A percentile compares a stretch with the other conserved stretches of the same genome.
phyloP scores from a whole-genome alignment of 2,888 invertebrate species.

The Nymphalis urticae region DNA sequence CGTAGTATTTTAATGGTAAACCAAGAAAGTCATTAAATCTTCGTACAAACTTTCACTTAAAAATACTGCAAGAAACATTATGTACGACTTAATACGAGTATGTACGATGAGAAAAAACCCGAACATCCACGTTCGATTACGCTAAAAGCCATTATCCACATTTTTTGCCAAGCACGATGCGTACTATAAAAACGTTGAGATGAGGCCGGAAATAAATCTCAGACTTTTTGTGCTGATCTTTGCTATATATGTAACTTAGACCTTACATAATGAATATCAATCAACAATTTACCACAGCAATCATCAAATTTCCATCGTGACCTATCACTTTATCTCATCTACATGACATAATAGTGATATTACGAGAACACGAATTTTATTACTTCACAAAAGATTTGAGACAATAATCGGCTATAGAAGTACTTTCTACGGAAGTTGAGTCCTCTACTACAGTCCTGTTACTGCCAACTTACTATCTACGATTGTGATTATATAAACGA shows the following conservation, averaged over 20 bases:
- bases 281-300: not conserved
- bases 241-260: not conserved
- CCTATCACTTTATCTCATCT: not conserved
- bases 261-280: constrained; percentile 5
- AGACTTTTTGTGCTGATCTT: too few species aligned
- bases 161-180: too few species aligned
- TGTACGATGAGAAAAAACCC: too few species aligned
- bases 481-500: constrained; percentile 1
- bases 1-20: too few species aligned
- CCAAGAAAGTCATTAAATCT: not conserved
- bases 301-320: constrained; percentile 1
- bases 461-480: not conserved
- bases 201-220: not conserved
- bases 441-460: not conserved
- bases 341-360: constrained; percentile 15
- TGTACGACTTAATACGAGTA: not conserved
- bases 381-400: constrained; percentile 13
- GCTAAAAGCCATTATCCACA: too few species aligned
- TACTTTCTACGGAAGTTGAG: constrained; percentile 1
- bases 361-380: constrained; percentile 11
- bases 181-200: not conserved
- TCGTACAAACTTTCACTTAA: not conserved
- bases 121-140: too few species aligned
- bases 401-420: not conserved
- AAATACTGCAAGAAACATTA: not conserved